phyloP scores from a whole-genome alignment of 2,888 invertebrate species.

The Cerceris rybyensis region DNA sequence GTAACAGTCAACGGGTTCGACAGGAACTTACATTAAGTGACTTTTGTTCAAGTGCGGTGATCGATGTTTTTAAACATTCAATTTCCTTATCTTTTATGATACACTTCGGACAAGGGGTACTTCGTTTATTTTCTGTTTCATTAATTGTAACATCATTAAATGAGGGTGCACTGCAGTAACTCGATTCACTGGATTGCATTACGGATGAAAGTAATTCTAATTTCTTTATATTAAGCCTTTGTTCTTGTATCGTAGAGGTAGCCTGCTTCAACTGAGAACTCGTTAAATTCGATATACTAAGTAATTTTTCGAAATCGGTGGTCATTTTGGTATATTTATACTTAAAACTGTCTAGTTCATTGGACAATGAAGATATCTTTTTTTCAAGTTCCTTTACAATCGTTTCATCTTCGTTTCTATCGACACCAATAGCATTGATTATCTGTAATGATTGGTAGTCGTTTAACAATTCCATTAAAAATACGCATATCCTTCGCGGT shows the following conservation, averaged over 20 bases:
- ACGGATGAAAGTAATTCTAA: background rate
- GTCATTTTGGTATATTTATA: conserved; percentile 25
- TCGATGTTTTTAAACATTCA: conserved; percentile 18
- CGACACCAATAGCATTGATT: background rate
- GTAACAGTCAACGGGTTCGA: background rate
- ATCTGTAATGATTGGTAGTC: conserved; percentile 13
- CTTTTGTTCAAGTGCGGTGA: conserved; percentile 44
- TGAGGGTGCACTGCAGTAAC: background rate
- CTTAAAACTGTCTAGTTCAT: conserved; percentile 40
- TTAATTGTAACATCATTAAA: background rate
- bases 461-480: too few species aligned
- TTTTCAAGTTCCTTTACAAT: conserved; percentile 28
- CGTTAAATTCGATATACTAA: conserved; percentile 33
- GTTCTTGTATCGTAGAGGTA: conserved; percentile 15
- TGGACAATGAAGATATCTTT: conserved; percentile 30
- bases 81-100: conserved; percentile 36
- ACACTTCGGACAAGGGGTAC: conserved; percentile 13
- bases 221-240: conserved; percentile 22
- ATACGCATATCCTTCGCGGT: too few species aligned
- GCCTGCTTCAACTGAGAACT: conserved; percentile 40
- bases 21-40: conserved; percentile 38
- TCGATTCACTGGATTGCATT: conserved; percentile 16
- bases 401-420: background rate
- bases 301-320: conserved; percentile 36
- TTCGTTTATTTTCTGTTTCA: background rate